These are phyloP conservation scores for Achatina immaculata DNA, from an alignment of 1,140 invertebrate species.

Conservation along the genomic window DNA sequence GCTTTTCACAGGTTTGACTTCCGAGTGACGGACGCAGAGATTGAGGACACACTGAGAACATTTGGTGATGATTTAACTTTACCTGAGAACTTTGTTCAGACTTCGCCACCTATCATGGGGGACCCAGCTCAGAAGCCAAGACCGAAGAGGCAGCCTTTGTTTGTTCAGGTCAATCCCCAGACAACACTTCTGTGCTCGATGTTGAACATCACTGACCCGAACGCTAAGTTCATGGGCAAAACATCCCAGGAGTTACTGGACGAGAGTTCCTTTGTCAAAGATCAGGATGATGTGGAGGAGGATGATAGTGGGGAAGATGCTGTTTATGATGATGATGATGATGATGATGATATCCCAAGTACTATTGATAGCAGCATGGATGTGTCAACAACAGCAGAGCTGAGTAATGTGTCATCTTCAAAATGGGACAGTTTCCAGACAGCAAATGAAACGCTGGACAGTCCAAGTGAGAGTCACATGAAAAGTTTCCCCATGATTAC, in stretches of 20 bases:
- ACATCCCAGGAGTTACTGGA: constrained; percentile 45
- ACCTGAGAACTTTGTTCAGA: constrained; percentile 84
- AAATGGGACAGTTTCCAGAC: constrained; percentile 31
- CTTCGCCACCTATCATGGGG: constrained; percentile 73
- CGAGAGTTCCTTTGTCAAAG: constrained; percentile 13
- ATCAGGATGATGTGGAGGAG: constrained; percentile 29
- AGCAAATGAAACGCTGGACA: constrained; percentile 3
- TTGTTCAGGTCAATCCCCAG: constrained; percentile 80
- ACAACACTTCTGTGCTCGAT: constrained; percentile 85
- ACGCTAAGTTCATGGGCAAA: constrained; percentile 65
- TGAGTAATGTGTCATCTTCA: background rate
- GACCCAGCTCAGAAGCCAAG: background rate
- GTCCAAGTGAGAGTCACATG: background rate
- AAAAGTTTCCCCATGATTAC: background rate
- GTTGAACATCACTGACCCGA: constrained; percentile 84
- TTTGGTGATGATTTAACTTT: constrained; percentile 79
- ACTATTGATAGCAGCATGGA: constrained; percentile 42
- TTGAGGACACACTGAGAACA: constrained; percentile 76
- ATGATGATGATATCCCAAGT: constrained; percentile 46
- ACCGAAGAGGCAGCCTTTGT: constrained; percentile 18
- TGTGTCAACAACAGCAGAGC: constrained; percentile 22
- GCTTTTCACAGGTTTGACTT: constrained; percentile 78
- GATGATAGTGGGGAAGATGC: constrained; percentile 44
- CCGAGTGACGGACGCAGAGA: constrained; percentile 82
- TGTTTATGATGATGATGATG: constrained; percentile 44